Evolutionary conservation across 2,888 invertebrate genomes (phyloP).

Genomic region (Ceratothoa steindachneri): DNA sequence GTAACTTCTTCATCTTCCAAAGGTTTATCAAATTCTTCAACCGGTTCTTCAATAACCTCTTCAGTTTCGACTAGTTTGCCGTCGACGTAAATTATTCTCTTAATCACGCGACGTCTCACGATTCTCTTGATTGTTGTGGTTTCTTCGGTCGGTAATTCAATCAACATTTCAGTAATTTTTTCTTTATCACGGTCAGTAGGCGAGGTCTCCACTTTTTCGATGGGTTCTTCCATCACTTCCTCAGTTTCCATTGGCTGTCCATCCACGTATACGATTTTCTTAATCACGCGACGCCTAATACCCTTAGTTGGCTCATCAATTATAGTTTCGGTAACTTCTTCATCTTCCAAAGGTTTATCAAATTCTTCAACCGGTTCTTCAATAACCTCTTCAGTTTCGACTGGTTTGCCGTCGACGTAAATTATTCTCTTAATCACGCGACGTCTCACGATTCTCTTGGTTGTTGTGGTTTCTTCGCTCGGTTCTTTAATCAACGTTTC

Average conservation of each 20-base stretch:
- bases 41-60: conserved; percentile 29
- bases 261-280: conserved; percentile 33
- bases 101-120: conserved; percentile 13
- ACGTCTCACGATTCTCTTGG: conserved; percentile 7
- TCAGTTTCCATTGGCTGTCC: conserved; percentile 40
- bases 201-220: background rate
- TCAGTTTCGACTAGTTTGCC: conserved; percentile 35
- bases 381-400: conserved; percentile 27
- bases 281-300: conserved; percentile 16
- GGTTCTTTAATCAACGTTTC: no score
- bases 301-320: conserved; percentile 20
- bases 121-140: conserved; percentile 21
- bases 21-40: background rate
- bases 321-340: no score
- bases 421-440: conserved; percentile 17
- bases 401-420: conserved; percentile 27
- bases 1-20: no score
- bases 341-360: conserved; percentile 2
- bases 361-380: conserved; percentile 18
- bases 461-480: no score
- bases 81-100: conserved; percentile 23
- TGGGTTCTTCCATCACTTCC: conserved; percentile 27
- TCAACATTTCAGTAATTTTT: conserved; percentile 25
- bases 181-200: background rate
- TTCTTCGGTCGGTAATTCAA: conserved; percentile 9